phyloP scores from a whole-genome alignment of 2,797 vertebrate genomes.

The Esox lucius region DNA sequence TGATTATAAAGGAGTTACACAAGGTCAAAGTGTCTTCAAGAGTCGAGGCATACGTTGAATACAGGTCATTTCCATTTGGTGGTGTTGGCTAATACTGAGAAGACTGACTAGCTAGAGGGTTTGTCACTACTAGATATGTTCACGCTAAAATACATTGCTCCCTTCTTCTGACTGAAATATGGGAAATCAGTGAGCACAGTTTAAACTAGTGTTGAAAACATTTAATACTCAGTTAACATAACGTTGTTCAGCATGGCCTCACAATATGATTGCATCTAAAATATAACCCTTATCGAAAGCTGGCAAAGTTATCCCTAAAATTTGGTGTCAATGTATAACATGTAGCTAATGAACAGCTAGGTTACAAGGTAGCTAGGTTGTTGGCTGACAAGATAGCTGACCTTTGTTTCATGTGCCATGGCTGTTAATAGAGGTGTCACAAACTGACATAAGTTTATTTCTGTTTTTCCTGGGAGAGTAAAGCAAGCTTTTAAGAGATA shows the following conservation, averaged over 20 bases:
- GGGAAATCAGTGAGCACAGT: not conserved
- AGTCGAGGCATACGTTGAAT: not conserved
- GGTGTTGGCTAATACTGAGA: not conserved
- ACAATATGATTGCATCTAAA: not conserved
- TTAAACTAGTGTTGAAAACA: not conserved
- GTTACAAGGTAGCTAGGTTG: not conserved
- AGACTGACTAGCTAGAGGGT: not conserved
- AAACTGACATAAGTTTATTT: not conserved
- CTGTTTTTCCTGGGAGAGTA: not conserved
- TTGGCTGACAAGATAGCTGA: constrained; percentile 11
- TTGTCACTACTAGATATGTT: not conserved
- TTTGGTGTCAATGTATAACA: not conserved
- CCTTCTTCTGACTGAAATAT: not conserved
- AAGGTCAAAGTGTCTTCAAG: not conserved
- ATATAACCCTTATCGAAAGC: not conserved
- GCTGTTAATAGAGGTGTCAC: not conserved
- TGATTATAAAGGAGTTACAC: not conserved
- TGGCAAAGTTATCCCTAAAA: no score
- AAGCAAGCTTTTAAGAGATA: not conserved
- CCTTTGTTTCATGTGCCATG: not conserved
- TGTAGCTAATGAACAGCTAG: not conserved
- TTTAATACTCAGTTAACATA: not conserved
- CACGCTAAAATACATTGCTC: constrained; percentile 1
- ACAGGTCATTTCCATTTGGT: not conserved
- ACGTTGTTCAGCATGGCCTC: not conserved